A percentile compares a stretch with the other conserved stretches of the same genome.
Conservation (phyloP, 2,797 vertebrate species). For the Morus bassanus region DNA sequence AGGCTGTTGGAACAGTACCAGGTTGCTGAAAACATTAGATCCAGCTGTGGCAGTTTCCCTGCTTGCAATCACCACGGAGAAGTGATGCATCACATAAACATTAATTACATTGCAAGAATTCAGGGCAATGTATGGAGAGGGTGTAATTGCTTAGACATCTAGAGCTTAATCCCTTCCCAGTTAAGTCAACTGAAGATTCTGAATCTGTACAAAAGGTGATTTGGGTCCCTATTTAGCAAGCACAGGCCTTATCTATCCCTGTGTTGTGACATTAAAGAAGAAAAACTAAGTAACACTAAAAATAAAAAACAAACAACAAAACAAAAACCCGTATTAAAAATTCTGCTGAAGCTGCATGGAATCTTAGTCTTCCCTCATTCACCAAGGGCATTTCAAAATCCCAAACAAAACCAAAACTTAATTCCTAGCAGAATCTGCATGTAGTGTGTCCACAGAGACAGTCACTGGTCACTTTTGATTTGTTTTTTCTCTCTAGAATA, state of each 20-base stretch:
- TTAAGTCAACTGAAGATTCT: not conserved
- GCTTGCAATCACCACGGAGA: not conserved
- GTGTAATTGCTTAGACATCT: not conserved
- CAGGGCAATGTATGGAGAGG: not conserved
- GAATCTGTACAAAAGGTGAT: not conserved
- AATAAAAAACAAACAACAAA: not conserved
- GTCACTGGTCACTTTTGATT: not conserved
- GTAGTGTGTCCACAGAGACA: not conserved
- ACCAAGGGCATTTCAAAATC: not conserved
- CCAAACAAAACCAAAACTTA: not conserved
- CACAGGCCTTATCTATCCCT: not conserved
- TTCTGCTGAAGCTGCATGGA: not conserved
- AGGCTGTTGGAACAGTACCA: not conserved
- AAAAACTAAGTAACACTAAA: not conserved
- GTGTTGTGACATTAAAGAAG: not conserved
- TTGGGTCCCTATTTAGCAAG: not conserved
- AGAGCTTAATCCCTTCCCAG: not conserved
- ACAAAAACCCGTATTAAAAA: not conserved
- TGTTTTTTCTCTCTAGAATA: not conserved
- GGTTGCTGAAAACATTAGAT: not conserved
- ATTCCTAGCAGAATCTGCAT: not conserved
- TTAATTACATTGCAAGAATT: not conserved
- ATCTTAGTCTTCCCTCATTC: not conserved
- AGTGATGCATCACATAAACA: not conserved
- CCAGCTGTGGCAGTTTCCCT: not conserved